phyloP scores from a whole-genome alignment of 2,888 invertebrate species.

The Cerastoderma edule region DNA sequence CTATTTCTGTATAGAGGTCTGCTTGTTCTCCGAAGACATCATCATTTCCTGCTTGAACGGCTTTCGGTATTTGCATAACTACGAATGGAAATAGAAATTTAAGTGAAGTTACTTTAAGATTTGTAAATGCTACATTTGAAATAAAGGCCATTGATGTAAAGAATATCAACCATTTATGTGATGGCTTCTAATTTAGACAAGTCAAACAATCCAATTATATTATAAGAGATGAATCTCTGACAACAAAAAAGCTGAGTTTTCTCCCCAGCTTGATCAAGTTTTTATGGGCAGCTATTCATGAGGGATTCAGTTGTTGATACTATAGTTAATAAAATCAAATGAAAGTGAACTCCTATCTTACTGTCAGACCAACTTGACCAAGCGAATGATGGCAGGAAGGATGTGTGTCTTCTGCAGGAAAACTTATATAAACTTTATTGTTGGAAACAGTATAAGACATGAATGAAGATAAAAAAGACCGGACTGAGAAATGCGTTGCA shows the following conservation, averaged over 20 bases:
- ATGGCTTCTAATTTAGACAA: background rate
- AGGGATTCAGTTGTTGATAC: no score
- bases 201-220: no score
- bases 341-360: no score
- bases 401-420: background rate
- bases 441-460: background rate
- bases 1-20: background rate
- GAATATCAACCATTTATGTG: background rate
- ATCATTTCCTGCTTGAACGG: background rate
- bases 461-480: no score
- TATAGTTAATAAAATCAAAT: no score
- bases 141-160: background rate
- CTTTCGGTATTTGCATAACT: conserved; percentile 7
- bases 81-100: background rate
- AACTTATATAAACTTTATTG: background rate
- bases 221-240: no score
- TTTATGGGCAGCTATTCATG: no score
- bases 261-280: no score
- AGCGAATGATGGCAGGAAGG: background rate
- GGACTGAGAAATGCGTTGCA: no score
- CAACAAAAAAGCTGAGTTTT: no score
- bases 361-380: background rate
- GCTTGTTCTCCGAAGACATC: background rate
- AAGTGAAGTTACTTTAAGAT: background rate
- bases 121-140: background rate